A percentile compares a stretch with the other conserved stretches of the same genome.
phyloP scores from a whole-genome alignment of 1,140 invertebrate genomes.

The Pantala flavescens region DNA sequence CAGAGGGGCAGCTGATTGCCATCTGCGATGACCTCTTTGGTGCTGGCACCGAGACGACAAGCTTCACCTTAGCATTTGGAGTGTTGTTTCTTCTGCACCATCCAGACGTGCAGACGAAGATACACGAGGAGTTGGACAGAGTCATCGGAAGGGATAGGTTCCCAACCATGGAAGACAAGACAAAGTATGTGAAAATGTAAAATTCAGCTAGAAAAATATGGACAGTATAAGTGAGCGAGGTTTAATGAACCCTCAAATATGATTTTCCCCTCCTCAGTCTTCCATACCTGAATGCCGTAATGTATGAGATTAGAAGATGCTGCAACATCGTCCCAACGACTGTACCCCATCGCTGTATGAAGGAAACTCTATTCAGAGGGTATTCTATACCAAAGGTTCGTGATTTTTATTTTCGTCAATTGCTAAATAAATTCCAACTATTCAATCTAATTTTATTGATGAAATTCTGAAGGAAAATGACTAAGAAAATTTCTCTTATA shows the following conservation, averaged over 20 bases:
- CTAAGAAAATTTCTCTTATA: too few relatives aligned
- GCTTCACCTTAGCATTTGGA: conserved; percentile 42
- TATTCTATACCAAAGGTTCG: conserved; percentile 31
- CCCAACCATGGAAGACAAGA: conserved; percentile 56
- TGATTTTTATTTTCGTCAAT: too few relatives aligned
- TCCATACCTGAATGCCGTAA: neutral
- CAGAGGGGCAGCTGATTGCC: conserved; percentile 59
- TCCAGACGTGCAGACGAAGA: conserved; percentile 46
- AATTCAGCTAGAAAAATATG: neutral
- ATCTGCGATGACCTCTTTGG: conserved; percentile 72
- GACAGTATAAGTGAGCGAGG: neutral
- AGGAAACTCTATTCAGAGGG: conserved; percentile 24
- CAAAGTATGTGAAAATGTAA: conserved; percentile 42
- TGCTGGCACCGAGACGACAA: conserved; percentile 65
- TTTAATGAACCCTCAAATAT: too few relatives aligned
- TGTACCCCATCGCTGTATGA: conserved; percentile 17
- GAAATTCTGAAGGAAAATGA: too few relatives aligned
- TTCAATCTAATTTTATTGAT: too few relatives aligned
- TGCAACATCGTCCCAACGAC: neutral
- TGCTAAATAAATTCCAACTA: too few relatives aligned
- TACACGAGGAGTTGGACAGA: conserved; percentile 47
- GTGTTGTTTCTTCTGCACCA: conserved; percentile 43
- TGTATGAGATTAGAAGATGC: neutral
- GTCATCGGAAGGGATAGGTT: conserved; percentile 49
- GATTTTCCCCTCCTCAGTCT: conserved; percentile 26